Percentiles rank a stretch among this genome's conserved stretches.
Evolutionary conservation across 2,888 invertebrate species (phyloP).

Genomic region (Leptopilina drosophilae): DNA sequence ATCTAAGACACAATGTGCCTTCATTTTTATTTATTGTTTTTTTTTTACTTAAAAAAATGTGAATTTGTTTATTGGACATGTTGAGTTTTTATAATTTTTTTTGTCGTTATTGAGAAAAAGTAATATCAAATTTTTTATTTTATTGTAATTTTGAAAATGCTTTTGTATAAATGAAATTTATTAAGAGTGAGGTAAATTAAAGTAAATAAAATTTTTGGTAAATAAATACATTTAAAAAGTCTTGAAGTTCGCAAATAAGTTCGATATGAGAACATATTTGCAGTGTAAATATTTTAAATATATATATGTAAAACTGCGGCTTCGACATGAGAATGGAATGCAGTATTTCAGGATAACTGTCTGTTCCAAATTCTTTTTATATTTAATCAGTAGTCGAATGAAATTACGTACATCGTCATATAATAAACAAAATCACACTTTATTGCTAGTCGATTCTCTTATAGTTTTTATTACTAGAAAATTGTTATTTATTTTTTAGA

Average conservation of each 20-base stretch:
- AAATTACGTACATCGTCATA: neutral
- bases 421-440: neutral
- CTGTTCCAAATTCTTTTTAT: slow-evolving; percentile 12
- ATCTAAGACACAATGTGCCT: slow-evolving; percentile 9
- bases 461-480: neutral
- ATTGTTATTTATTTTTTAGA: no score
- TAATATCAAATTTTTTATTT: no score
- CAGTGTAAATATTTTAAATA: neutral
- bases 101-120: neutral
- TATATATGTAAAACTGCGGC: neutral
- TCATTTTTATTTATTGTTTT: neutral
- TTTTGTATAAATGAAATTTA: no score
- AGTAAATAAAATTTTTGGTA: neutral
- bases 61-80: neutral
- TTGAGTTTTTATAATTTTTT: no score
- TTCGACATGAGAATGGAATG: slow-evolving; percentile 18
- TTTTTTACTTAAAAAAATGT: neutral
- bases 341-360: slow-evolving; percentile 21
- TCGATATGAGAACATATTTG: neutral
- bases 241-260: neutral
- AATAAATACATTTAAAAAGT: neutral
- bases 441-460: neutral
- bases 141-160: no score
- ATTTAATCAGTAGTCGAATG: slow-evolving; percentile 17
- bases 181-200: neutral